These are phyloP conservation scores for Xylota segnis DNA, from an alignment of 2,888 invertebrate species.

Conservation along the genomic window DNA sequence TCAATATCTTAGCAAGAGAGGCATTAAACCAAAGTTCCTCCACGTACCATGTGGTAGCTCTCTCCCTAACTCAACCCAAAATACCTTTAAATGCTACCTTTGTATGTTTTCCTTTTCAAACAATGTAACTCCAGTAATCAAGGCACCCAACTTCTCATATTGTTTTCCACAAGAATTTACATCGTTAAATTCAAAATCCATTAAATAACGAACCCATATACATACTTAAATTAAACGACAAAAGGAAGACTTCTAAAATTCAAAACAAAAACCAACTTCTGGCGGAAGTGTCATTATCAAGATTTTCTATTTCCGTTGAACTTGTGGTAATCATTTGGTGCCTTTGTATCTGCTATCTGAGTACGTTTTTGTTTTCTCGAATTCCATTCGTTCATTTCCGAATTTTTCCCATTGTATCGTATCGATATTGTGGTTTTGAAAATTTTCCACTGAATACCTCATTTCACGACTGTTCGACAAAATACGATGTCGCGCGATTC, in stretches of 20 bases:
- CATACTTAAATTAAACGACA: conserved; percentile 3
- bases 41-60: no score
- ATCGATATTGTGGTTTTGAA: neutral
- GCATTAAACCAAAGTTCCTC: no score
- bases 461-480: neutral
- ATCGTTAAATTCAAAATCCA: neutral
- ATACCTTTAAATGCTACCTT: no score
- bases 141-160: neutral
- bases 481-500: neutral
- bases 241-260: neutral
- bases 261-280: neutral
- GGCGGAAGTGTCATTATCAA: conserved; percentile 17
- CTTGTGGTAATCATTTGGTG: neutral
- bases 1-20: no score
- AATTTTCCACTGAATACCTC: neutral
- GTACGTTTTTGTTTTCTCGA: neutral
- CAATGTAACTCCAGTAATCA: neutral
- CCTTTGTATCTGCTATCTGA: neutral
- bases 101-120: no score
- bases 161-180: neutral
- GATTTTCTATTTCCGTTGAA: neutral
- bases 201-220: neutral
- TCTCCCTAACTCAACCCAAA: no score
- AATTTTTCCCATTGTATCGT: neutral
- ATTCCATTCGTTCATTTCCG: neutral